Evolutionary conservation across 1,140 invertebrate genomes (phyloP).

Genomic region (Papilio helenus): DNA sequence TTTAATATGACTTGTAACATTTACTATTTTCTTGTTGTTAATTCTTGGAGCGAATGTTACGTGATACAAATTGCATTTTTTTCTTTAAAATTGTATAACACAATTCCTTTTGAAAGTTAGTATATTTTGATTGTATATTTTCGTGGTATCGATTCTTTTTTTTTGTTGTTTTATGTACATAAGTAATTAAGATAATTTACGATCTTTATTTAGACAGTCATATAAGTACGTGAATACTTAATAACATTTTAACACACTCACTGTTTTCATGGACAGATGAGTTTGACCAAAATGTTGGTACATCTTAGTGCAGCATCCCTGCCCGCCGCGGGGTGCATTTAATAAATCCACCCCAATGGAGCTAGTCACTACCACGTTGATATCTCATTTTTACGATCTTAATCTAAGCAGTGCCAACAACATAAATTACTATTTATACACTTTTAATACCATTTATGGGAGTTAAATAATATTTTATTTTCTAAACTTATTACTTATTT

Average conservation of each 20-base stretch:
- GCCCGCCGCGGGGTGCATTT: slow-evolving; percentile 68
- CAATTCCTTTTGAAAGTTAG: no score
- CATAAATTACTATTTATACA: slow-evolving; percentile 13
- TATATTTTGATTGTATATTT: no score
- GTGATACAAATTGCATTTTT: no score
- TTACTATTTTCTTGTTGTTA: no score
- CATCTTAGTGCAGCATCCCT: slow-evolving; percentile 45
- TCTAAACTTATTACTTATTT: no score
- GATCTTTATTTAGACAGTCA: not conserved
- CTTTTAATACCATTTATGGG: slow-evolving; percentile 28
- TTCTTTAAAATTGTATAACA: no score
- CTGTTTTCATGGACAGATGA: not conserved
- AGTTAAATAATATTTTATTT: no score
- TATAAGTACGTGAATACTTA: not conserved
- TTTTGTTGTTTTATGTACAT: no score
- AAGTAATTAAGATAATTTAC: no score
- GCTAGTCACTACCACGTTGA: slow-evolving; percentile 23
- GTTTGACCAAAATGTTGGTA: slow-evolving; percentile 27
- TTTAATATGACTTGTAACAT: not conserved
- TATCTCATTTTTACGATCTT: slow-evolving; percentile 37
- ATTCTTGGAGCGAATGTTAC: no score
- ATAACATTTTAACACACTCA: slow-evolving; percentile 15
- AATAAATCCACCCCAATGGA: slow-evolving; percentile 54
- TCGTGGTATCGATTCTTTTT: not conserved
- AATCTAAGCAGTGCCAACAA: slow-evolving; percentile 2